phyloP scores from a whole-genome alignment of 2,797 vertebrate genomes.

The Erethizon dorsatum region DNA sequence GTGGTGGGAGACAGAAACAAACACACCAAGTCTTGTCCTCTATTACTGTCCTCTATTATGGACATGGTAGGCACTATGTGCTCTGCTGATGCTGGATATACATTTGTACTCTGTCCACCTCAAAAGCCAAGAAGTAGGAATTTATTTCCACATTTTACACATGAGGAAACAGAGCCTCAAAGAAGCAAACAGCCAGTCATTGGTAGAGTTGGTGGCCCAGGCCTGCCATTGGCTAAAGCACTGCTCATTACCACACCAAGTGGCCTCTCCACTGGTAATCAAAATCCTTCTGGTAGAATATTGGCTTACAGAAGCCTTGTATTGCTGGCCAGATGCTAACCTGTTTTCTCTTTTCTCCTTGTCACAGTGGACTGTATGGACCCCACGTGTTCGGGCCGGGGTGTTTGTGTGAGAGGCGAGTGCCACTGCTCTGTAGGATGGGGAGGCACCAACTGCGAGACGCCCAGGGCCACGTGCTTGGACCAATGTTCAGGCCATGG shows the following conservation, averaged over 20 bases:
- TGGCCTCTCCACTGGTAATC: not conserved
- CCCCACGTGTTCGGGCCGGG: constrained; percentile 97
- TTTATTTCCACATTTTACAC: not conserved
- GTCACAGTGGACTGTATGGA: constrained; percentile 98
- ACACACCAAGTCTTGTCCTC: not conserved
- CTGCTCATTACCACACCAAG: too few species aligned
- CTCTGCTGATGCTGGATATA: not conserved
- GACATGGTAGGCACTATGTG: not conserved
- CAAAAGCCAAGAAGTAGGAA: not conserved
- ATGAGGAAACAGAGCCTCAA: not conserved
- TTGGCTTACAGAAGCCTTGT: not conserved
- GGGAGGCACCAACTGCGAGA: constrained; percentile 97
- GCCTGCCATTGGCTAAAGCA: not conserved
- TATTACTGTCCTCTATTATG: not conserved
- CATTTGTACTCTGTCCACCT: not conserved
- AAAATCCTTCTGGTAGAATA: not conserved
- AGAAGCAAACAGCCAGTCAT: not conserved
- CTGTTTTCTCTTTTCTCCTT: not conserved
- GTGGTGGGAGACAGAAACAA: not conserved
- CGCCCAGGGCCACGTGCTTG: constrained; percentile 96
- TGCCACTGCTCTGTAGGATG: constrained; percentile 98
- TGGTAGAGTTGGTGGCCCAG: not conserved
- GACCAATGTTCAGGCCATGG: constrained; percentile 99
- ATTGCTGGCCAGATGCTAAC: constrained; percentile 24
- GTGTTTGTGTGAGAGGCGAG: constrained; percentile 97